Conservation (phyloP, 2,888 invertebrate genomes). For the Ligdia adustata region DNA sequence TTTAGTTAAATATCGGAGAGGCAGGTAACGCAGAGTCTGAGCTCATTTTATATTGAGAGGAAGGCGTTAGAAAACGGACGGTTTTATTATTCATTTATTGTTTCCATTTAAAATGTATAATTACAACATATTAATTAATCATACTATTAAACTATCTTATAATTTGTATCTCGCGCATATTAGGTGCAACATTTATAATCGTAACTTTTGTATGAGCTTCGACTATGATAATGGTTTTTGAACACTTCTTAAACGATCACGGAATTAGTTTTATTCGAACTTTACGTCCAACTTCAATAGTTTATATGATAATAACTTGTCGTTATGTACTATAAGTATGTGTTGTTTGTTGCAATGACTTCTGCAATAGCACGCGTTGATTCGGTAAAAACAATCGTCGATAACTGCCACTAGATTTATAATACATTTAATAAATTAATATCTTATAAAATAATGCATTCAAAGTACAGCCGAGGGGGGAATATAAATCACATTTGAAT, state of each 20-base stretch:
- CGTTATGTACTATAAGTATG: conserved; percentile 5
- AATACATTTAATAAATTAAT: conserved; percentile 60
- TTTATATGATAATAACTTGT: conserved; percentile 34
- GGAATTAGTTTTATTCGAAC: conserved; percentile 31
- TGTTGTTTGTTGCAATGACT: conserved; percentile 17
- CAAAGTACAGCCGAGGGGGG: too few species aligned
- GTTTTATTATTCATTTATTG: conserved; percentile 84
- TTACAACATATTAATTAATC: conserved; percentile 36
- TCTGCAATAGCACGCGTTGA: conserved; percentile 50
- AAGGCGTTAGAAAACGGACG: conserved; percentile 40
- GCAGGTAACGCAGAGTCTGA: conserved; percentile 48
- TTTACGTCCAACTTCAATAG: conserved; percentile 56
- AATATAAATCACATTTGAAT: too few species aligned
- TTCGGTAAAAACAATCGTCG: conserved; percentile 61
- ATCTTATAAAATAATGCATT: conserved; percentile 65
- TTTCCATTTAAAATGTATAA: conserved; percentile 68
- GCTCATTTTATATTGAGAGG: conserved; percentile 48
- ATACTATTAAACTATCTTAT: conserved; percentile 57
- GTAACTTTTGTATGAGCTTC: conserved; percentile 71
- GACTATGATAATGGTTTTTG: conserved; percentile 42
- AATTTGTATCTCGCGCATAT: conserved; percentile 60
- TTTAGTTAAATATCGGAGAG: conserved; percentile 28
- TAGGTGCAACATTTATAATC: conserved; percentile 62
- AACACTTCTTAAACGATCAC: conserved; percentile 22
- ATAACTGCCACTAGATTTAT: conserved; percentile 79